Conservation (phyloP, 2,113 vertebrate species). For the Furnarius figulus region DNA sequence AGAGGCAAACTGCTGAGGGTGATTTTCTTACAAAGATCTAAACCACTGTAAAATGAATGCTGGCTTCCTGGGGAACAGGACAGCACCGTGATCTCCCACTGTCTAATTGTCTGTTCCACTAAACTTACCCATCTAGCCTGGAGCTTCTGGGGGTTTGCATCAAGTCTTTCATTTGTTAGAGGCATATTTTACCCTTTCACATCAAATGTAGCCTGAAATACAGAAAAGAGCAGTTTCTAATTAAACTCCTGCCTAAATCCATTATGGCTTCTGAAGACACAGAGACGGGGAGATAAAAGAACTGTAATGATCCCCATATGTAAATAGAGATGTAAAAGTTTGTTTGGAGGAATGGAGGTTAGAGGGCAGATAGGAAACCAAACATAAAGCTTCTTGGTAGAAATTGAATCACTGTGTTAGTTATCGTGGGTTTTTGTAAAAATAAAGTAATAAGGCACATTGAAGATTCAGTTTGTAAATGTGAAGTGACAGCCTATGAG, state of each 20-base stretch:
- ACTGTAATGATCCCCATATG: not conserved
- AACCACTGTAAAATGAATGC: not conserved
- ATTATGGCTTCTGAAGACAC: not conserved
- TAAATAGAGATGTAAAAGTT: conserved; percentile 1
- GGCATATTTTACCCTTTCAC: not conserved
- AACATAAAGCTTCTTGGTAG: not conserved
- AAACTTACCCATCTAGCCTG: not conserved
- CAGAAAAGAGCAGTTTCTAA: not conserved
- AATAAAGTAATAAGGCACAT: not conserved
- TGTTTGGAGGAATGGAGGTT: not conserved
- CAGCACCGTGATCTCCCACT: not conserved
- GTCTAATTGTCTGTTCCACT: not conserved
- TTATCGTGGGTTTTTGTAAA: conserved; percentile 32
- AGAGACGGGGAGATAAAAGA: not conserved
- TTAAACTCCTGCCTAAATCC: conserved; percentile 4
- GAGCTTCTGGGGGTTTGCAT: not conserved
- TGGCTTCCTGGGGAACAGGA: not conserved
- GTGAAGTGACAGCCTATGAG: conserved; percentile 40
- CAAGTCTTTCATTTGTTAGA: not conserved
- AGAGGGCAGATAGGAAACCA: not conserved
- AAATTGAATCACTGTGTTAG: not conserved
- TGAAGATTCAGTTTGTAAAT: conserved; percentile 31
- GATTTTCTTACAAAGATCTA: not conserved
- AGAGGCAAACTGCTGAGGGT: not conserved
- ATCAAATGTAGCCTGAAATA: not conserved